Evolutionary conservation across 1,140 invertebrate species (phyloP), one percentile per base, ranked within the genome.

Genomic region (Prorops nasuta): DNA sequence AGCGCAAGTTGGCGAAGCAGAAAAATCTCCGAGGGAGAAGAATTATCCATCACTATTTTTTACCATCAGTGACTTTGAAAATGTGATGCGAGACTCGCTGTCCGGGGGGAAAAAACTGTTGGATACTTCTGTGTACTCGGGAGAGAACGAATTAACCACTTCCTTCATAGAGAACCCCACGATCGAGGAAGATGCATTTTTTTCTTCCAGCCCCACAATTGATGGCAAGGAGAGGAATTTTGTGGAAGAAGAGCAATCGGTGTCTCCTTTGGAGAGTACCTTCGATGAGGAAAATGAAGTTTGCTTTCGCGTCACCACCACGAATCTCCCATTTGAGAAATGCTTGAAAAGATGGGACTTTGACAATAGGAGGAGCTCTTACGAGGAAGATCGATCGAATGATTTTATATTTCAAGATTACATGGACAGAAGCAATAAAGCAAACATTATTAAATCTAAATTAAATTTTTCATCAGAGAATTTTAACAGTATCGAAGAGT

Each of bases 221-320:
- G 20, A 40, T 21, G 35, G 24, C 7, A 22, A 28, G 10, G 24
- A 28, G 24, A 28, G 24, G n/a, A n/a, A n/a, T n/a, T n/a, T n/a
- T 28, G 24, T 28, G 24, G 24, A 28, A 28, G 10, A 28, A 6
- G 4, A 4, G 24, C 24, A 28, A 10, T 10, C 24, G 10, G 24
- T 28, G 4, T 28, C 4, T 10, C 24, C 10, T 28, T 10, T 28
- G 16, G 51, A 37, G 2, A 20, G 47, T 15, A 49, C 52, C 4
- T 19, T 52, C 24, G 32, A 45, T 6, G 57, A 55, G 17, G 45
- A 50, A 1, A 43, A 56, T 4, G 38, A 62, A n/a, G 52, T 69
- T 9, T 67, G 63, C 19, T 77, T 77, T 45, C 60, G 70, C 2
- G 64, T 77, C 0, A 75, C 72, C 1, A 76, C 74, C 0, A 76